Conservation (phyloP, 2,797 vertebrate genomes). For the Acanthiza pusilla region DNA sequence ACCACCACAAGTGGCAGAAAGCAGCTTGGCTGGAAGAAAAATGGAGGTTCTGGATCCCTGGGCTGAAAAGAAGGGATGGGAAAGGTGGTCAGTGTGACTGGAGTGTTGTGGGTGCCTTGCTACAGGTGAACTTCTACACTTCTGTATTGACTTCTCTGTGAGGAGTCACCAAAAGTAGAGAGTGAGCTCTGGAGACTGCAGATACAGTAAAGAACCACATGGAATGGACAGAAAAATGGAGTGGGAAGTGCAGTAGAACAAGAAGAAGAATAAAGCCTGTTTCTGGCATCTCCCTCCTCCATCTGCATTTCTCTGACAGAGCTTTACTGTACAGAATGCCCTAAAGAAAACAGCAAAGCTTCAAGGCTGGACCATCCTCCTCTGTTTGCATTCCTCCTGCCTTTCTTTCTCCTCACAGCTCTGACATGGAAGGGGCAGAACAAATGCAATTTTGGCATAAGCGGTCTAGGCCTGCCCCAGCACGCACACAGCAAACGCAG, state of each 20-base stretch:
- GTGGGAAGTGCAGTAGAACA: not conserved
- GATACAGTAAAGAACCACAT: not conserved
- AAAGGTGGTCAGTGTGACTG: not conserved
- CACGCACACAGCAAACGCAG: not conserved
- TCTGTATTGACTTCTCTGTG: not conserved
- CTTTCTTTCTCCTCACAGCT: not conserved
- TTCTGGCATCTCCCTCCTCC: not conserved
- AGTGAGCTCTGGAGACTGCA: not conserved
- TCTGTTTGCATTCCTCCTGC: slow-evolving; percentile 6
- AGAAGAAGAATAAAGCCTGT: not conserved
- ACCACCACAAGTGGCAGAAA: not conserved
- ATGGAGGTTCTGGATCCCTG: not conserved
- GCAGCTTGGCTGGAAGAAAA: not conserved
- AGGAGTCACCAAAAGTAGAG: not conserved
- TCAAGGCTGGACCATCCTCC: not conserved
- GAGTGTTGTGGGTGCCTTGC: not conserved
- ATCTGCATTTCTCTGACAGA: not conserved
- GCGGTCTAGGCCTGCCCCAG: slow-evolving; percentile 11
- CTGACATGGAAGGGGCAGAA: slow-evolving; percentile 2
- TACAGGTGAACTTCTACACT: not conserved
- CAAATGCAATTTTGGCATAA: not conserved
- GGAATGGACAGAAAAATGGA: not conserved
- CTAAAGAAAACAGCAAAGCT: not conserved
- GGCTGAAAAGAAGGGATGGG: not conserved
- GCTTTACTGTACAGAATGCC: not conserved